Conservation (phyloP, 1,140 invertebrate genomes). For the Kradibia gibbosae region DNA sequence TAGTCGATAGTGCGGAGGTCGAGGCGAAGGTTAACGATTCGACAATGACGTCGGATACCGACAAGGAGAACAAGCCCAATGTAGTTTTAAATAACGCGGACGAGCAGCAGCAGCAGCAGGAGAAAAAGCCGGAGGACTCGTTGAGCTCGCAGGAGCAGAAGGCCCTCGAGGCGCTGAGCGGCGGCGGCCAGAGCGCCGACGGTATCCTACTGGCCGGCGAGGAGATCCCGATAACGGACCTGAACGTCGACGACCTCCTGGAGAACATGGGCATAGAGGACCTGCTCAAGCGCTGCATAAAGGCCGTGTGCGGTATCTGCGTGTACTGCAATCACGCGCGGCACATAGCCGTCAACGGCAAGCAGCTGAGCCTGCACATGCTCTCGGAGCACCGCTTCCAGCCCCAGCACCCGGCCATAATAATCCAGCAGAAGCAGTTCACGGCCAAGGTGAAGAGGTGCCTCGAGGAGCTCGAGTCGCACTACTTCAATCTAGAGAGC, state of each 20-base stretch:
- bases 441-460: constrained; percentile 78
- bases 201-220: constrained; percentile 73
- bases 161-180: constrained; percentile 45
- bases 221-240: constrained; percentile 79
- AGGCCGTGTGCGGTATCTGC: constrained; percentile 79
- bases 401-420: constrained; percentile 72
- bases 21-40: constrained; percentile 38
- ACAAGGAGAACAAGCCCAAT: constrained; percentile 42
- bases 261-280: constrained; percentile 81
- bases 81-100: constrained; percentile 28
- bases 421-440: constrained; percentile 76
- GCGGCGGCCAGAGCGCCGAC: constrained; percentile 49
- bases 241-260: constrained; percentile 82
- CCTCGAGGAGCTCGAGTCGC: constrained; percentile 75
- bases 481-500: constrained; percentile 82
- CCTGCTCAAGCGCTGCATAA: constrained; percentile 81
- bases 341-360: constrained; percentile 86
- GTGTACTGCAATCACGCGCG: constrained; percentile 88
- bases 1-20: constrained; percentile 50
- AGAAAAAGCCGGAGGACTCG: constrained; percentile 45
- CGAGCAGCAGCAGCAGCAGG: constrained; percentile 33
- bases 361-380: constrained; percentile 84
- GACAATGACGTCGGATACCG: constrained; percentile 38
- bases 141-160: constrained; percentile 44
- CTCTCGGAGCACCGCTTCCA: constrained; percentile 84